phyloP scores from a whole-genome alignment of 2,888 invertebrate genomes.

The Aspidapion aeneum region DNA sequence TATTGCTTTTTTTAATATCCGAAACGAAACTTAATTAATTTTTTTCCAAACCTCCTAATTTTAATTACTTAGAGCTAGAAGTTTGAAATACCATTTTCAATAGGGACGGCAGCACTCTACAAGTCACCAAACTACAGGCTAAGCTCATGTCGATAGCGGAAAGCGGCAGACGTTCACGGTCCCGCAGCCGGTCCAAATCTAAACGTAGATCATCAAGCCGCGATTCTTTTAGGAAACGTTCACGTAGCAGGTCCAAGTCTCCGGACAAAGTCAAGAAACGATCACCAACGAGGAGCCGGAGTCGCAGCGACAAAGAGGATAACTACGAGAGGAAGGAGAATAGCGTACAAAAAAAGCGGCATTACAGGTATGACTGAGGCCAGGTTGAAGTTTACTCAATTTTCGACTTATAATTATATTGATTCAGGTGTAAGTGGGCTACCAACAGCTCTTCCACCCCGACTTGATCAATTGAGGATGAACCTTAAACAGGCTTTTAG shows the following conservation, averaged over 20 bases:
- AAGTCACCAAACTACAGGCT: slow-evolving; percentile 59
- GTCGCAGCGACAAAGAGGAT: slow-evolving; percentile 42
- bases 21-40: no score
- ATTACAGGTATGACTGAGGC: slow-evolving; percentile 61
- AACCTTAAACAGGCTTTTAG: no score
- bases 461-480: no score
- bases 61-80: no score
- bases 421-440: neutral
- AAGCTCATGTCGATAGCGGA: slow-evolving; percentile 61
- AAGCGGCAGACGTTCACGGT: slow-evolving; percentile 44
- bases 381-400: no score
- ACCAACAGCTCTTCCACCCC: no score
- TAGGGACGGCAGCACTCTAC: slow-evolving; percentile 37
- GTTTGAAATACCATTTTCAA: no score
- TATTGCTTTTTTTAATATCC: no score
- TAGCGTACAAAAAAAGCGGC: slow-evolving; percentile 82
- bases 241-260: slow-evolving; percentile 36
- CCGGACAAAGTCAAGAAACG: slow-evolving; percentile 30
- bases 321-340: slow-evolving; percentile 76
- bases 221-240: slow-evolving; percentile 32
- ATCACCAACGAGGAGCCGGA: slow-evolving; percentile 31
- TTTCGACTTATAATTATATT: neutral
- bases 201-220: slow-evolving; percentile 36
- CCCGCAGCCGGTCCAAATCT: slow-evolving; percentile 39
- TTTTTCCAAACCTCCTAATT: no score